Evolutionary conservation across 2,113 vertebrate genomes (phyloP), one percentile per base, ranked within the genome.

Genomic region (Scopus umbretta): DNA sequence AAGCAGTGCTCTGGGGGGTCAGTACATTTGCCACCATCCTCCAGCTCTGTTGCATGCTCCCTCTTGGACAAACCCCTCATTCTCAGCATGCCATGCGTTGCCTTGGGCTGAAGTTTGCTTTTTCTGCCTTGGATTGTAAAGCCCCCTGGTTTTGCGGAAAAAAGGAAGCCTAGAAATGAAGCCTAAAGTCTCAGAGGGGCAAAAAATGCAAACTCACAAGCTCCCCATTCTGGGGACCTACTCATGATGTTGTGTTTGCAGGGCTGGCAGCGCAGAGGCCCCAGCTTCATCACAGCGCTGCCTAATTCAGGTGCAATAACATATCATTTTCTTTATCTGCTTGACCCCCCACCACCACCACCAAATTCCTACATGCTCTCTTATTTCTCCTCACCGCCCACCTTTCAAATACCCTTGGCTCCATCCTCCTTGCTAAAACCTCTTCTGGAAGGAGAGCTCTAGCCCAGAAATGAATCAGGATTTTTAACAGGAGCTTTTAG

Each of bases 401-500:
- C 79, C 45, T 80, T 42, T 66, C 20, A 6, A 65, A 45, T 66
- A 82, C 92, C 88, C 93, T 80, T 61, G 90, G 90, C 91, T 96
- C 63, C 63, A 74, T 80, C 75, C 85, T 92, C 63, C 43, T 11
- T 11, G 45, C 16, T 73, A 15, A 80, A 91, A 27, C 29, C 65
- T 82, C 45, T 2, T 78, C 70, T 22, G 80, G 71, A 47, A 66
- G 80, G 50, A 45, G 27, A 88, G 68, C 72, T 95, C n/a, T 22
- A 95, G 95, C 90, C 89, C 88, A 21, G 90, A 63, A 47, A 95
- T 93, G 95, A 95, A 90, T 93, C 94, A 95, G 88, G 92, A 29
- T 80, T 90, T 79, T 67, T 11, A 50, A 13, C 79, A 74, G 88
- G 82, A 84, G 81, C 83, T 68, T 68, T 55, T 67, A 43, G 78